A percentile compares a stretch with the other conserved stretches of the same genome.
Conservation (phyloP, 1,140 invertebrate species). For the Radopholus similis region DNA sequence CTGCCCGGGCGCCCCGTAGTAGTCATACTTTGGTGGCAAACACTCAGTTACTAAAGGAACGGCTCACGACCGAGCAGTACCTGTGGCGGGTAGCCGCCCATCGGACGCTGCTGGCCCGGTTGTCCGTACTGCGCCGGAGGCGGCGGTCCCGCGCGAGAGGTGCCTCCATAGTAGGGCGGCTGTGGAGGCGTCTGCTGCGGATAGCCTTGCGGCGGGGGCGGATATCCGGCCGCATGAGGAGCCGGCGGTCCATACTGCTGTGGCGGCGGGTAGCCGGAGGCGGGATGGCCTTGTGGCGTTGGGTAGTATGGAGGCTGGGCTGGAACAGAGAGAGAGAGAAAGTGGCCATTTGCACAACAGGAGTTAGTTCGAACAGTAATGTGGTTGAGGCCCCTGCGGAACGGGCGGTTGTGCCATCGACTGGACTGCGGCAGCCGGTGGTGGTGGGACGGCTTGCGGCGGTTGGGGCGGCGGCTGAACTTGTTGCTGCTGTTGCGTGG, state of each 20-base stretch:
- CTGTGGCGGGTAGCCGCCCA: not conserved
- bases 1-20: not conserved
- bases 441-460: constrained; percentile 10
- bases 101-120: constrained; percentile 5
- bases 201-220: constrained; percentile 27
- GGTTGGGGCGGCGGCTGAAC: not conserved
- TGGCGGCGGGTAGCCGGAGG: constrained; percentile 18
- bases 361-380: constrained; percentile 1
- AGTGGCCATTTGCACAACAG: not conserved
- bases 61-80: not conserved
- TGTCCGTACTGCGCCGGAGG: constrained; percentile 19
- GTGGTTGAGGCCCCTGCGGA: constrained; percentile 29
- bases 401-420: constrained; percentile 7
- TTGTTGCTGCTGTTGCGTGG: constrained; percentile 22
- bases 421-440: constrained; percentile 12
- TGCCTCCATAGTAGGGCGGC: constrained; percentile 16
- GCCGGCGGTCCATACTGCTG: constrained; percentile 17
- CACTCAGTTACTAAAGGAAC: not conserved
- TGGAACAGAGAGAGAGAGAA: not conserved
- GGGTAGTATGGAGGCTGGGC: constrained; percentile 28
- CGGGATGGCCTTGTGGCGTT: constrained; percentile 15
- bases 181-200: constrained; percentile 31
- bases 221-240: constrained; percentile 1
- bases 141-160: not conserved
- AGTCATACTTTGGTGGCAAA: constrained; percentile 10